These are phyloP conservation scores for Mus pahari DNA, from an alignment of 2,113 vertebrate genomes.

Conservation along the genomic window DNA sequence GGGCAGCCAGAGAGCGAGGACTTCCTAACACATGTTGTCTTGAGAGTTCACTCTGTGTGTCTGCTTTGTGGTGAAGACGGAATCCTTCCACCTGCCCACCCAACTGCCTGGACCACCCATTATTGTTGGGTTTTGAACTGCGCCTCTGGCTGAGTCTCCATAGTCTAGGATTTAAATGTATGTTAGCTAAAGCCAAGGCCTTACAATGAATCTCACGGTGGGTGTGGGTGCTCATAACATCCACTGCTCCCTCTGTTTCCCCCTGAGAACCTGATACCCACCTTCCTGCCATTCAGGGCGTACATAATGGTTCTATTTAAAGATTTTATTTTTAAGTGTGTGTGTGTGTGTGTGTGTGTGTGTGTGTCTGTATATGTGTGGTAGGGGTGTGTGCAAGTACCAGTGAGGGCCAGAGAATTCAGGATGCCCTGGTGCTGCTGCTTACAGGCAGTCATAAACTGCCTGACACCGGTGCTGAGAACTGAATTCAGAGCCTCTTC, in stretches of 20 bases:
- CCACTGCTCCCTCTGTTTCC: not conserved
- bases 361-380: not conserved
- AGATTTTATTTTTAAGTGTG: not conserved
- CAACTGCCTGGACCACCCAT: not conserved
- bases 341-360: not conserved
- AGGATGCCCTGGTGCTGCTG: not conserved
- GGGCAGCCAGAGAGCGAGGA: not conserved
- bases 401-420: not conserved
- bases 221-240: not conserved
- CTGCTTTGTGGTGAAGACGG: not conserved
- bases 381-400: not conserved
- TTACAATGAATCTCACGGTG: not conserved
- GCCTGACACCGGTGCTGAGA: not conserved
- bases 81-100: not conserved
- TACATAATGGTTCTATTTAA: not conserved
- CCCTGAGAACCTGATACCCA: not conserved
- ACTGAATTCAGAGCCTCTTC: not conserved
- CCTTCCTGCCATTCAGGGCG: not conserved
- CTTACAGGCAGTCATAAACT: not conserved
- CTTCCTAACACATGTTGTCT: not conserved
- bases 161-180: not conserved
- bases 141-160: not conserved
- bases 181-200: not conserved
- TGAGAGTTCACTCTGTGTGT: not conserved
- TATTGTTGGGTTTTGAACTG: not conserved